A percentile compares a stretch with the other conserved stretches of the same genome.
Evolutionary conservation across 2,888 invertebrate species (phyloP).

Genomic region (Theristus sp.): DNA sequence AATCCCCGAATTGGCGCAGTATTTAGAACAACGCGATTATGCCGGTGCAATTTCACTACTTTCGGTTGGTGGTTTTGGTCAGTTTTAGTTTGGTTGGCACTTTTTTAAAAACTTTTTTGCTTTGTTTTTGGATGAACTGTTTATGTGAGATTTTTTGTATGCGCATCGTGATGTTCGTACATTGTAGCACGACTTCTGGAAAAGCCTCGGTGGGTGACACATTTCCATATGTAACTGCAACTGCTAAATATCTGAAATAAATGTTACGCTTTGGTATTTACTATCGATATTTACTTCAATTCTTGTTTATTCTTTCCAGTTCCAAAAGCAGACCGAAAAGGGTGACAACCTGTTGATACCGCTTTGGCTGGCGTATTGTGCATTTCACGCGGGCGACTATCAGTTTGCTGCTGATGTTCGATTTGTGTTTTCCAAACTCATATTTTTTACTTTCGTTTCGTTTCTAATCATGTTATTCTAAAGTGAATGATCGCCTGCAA

Average conservation of each 20-base stretch:
- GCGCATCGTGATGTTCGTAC: no score
- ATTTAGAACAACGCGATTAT: slow-evolving; percentile 70
- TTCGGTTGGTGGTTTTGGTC: slow-evolving; percentile 45
- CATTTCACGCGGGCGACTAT: slow-evolving; percentile 86
- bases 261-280: slow-evolving; percentile 9
- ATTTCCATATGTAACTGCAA: no score
- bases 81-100: slow-evolving; percentile 10
- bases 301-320: no score
- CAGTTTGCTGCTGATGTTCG: slow-evolving; percentile 51
- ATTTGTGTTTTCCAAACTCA: background rate
- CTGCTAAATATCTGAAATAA: background rate
- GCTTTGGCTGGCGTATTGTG: slow-evolving; percentile 81
- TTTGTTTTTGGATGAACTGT: no score
- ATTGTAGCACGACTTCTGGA: no score
- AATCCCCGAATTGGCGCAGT: slow-evolving; percentile 62
- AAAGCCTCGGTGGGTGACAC: no score
- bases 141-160: no score
- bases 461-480: no score
- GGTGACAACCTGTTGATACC: slow-evolving; percentile 40
- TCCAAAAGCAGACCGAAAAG: slow-evolving; percentile 39
- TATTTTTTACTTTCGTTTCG: background rate
- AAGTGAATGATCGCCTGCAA: no score
- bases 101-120: slow-evolving; percentile 10
- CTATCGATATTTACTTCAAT: no score
- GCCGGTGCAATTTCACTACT: slow-evolving; percentile 76